Conservation (phyloP, 2,797 vertebrate genomes). For the Sebastiscus tertius region DNA sequence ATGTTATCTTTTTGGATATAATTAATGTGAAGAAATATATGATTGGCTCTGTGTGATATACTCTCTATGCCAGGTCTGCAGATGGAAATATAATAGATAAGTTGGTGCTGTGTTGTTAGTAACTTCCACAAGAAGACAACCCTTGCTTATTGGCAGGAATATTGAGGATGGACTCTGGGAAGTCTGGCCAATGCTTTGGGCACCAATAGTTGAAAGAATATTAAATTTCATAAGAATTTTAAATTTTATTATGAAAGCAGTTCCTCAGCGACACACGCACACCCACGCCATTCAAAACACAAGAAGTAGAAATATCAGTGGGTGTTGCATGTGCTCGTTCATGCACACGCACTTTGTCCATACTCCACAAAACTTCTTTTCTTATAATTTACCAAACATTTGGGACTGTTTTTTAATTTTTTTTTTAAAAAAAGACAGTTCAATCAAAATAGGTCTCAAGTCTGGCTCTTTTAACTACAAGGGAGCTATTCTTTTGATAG, state of each 20-base stretch:
- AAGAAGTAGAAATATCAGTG: slow-evolving; percentile 73
- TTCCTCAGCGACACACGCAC: slow-evolving; percentile 54
- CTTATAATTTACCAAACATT: slow-evolving; percentile 63
- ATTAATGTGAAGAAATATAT: slow-evolving; percentile 75
- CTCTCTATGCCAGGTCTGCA: slow-evolving; percentile 60
- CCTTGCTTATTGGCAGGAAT: slow-evolving; percentile 65
- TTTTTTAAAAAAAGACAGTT: slow-evolving; percentile 54
- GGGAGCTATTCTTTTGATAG: slow-evolving; percentile 55
- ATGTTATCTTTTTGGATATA: slow-evolving; percentile 72
- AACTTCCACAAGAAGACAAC: slow-evolving; percentile 57
- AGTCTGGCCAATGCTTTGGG: slow-evolving; percentile 66
- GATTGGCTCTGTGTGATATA: slow-evolving; percentile 68
- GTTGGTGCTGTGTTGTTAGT: slow-evolving; percentile 61
- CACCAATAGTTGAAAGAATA: slow-evolving; percentile 68
- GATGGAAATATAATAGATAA: slow-evolving; percentile 66
- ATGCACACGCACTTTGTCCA: slow-evolving; percentile 66
- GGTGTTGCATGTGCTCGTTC: slow-evolving; percentile 59
- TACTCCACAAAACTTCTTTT: slow-evolving; percentile 54
- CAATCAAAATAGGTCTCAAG: slow-evolving; percentile 71
- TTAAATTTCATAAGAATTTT: slow-evolving; percentile 55
- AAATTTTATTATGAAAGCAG: slow-evolving; percentile 65
- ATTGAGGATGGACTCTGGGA: slow-evolving; percentile 58
- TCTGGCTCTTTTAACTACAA: slow-evolving; percentile 52
- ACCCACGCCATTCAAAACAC: slow-evolving; percentile 68
- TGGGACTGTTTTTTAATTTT: slow-evolving; percentile 25